Conservation (phyloP, 2,888 invertebrate species). For the Podabrus alpinus region DNA sequence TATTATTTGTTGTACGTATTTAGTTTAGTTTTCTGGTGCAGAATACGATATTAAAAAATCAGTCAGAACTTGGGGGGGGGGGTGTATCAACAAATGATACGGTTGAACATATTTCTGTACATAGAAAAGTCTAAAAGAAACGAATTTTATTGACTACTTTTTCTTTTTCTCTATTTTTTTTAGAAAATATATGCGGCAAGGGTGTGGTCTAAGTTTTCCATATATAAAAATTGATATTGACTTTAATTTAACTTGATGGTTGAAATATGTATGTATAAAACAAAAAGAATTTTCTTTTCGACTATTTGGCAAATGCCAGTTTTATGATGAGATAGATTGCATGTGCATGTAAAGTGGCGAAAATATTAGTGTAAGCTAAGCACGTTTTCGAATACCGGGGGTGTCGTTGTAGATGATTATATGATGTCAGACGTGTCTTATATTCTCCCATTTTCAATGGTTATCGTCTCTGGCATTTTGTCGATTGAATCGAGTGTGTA, state of each 20-base stretch:
- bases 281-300: not conserved
- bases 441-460: conserved; percentile 11
- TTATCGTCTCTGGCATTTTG: conserved; percentile 12
- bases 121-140: too few species aligned
- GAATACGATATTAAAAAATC: too few species aligned
- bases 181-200: not conserved
- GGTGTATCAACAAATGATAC: too few species aligned
- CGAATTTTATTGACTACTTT: too few species aligned
- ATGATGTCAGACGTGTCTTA: conserved; percentile 20
- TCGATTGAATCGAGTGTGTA: conserved; percentile 20
- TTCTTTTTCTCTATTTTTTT: not conserved
- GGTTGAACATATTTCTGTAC: too few species aligned
- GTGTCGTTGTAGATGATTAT: conserved; percentile 17
- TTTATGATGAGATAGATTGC: conserved; percentile 20
- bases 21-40: too few species aligned
- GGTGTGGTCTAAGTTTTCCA: not conserved
- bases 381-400: conserved; percentile 12
- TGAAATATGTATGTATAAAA: not conserved
- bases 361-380: conserved; percentile 19
- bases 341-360: conserved; percentile 14
- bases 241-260: not conserved
- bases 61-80: too few species aligned
- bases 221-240: not conserved
- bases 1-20: too few species aligned
- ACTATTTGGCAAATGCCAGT: conserved; percentile 4